phyloP scores from a whole-genome alignment of 2,888 invertebrate species.

The Octonoba sinensis region DNA sequence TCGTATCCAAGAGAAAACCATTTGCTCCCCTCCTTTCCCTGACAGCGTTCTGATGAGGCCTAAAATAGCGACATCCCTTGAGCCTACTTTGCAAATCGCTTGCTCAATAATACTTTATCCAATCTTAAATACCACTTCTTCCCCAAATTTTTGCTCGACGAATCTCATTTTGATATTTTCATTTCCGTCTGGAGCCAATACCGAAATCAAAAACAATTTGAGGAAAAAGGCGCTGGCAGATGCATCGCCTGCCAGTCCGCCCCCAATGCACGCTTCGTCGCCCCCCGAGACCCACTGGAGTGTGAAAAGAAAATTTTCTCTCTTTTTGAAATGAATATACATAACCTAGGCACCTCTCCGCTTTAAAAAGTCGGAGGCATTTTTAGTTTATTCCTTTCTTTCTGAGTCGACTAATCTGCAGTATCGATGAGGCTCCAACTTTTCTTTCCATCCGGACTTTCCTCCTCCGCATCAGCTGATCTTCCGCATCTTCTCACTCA shows the following conservation, averaged over 20 bases:
- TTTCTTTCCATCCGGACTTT: constrained; percentile 25
- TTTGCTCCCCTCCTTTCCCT: too few relatives aligned
- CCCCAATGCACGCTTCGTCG: constrained; percentile 22
- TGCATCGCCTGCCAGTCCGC: constrained; percentile 1
- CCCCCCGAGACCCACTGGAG: neutral
- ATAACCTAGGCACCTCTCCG: too few relatives aligned
- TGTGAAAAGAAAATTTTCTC: too few relatives aligned
- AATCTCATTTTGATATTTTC: constrained; percentile 2
- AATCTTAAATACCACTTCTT: too few relatives aligned
- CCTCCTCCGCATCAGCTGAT: constrained; percentile 49
- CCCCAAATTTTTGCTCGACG: too few relatives aligned
- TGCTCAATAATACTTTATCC: too few relatives aligned
- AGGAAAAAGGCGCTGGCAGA: constrained; percentile 53
- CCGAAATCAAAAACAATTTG: constrained; percentile 62
- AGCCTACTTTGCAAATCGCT: too few relatives aligned
- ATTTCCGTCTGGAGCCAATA: constrained; percentile 27
- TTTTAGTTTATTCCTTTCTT: constrained; percentile 10
- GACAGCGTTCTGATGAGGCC: too few relatives aligned
- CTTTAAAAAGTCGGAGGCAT: neutral
- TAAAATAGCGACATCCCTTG: too few relatives aligned
- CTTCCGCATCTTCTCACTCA: constrained; percentile 52
- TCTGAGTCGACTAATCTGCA: constrained; percentile 49
- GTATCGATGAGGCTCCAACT: constrained; percentile 58
- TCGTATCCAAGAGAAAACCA: too few relatives aligned
- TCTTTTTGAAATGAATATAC: too few relatives aligned